These are phyloP conservation scores for Tauraco erythrolophus DNA, from an alignment of 2,113 vertebrate genomes.

Conservation along the genomic window DNA sequence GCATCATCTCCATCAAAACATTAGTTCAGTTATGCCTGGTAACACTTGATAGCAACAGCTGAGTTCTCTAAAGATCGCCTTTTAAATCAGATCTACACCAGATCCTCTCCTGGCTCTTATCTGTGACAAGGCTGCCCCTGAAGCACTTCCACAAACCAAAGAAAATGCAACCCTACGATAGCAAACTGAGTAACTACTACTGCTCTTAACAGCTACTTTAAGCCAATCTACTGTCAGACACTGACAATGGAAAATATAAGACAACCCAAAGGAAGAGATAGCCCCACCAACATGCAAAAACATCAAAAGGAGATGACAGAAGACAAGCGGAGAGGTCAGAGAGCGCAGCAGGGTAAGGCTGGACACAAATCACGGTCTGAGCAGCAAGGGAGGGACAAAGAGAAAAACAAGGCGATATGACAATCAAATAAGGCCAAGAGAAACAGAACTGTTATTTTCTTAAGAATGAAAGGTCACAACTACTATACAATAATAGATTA, in stretches of 20 bases:
- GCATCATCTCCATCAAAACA: background rate
- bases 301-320: background rate
- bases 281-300: background rate
- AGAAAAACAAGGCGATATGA: background rate
- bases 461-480: background rate
- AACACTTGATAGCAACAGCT: background rate
- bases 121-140: background rate
- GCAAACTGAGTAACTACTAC: background rate
- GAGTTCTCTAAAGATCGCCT: background rate
- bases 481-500: background rate
- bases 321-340: background rate
- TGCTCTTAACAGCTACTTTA: background rate
- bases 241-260: background rate
- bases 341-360: background rate
- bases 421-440: background rate
- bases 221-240: background rate
- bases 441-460: background rate
- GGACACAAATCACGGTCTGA: background rate
- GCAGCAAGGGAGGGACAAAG: background rate
- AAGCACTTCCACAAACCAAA: background rate
- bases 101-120: background rate
- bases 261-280: background rate
- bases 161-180: background rate
- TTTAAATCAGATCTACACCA: background rate
- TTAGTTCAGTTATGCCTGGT: background rate